Evolutionary conservation across 2,113 vertebrate species (phyloP), one percentile per base, ranked within the genome.

Genomic region (Rana temporaria): DNA sequence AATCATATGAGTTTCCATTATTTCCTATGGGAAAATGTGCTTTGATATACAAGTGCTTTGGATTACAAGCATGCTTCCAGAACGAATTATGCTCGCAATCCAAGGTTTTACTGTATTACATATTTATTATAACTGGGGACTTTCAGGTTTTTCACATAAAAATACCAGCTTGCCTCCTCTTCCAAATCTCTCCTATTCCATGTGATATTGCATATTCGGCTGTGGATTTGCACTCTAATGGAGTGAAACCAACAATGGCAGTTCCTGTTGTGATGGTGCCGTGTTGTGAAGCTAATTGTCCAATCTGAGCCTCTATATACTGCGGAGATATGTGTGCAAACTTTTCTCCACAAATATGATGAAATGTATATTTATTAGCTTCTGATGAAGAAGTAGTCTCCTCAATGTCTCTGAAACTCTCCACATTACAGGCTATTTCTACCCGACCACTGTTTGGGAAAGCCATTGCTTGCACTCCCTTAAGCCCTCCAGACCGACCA

Each of bases 361-460:
- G 93, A 34, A 85, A 83, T 11, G 91, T 89, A 30, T 55, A 85
- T 19, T 77, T 78, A 9, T 19, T 60, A 24, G 55, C 48, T 79
- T 87, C 82, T 4, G 20, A 14, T 1, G 20, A 22, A 59, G 14
- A 19, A 20, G 64, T 53, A 81, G 52, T 86, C 14, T 81, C 55
- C 55, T 88, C 34, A 9, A 66, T 52, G 2, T 84, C 77, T 26
- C 84, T 66, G 84, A 93, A 89, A 53, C 86, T 92, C 86, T 95
- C 93, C 34, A 95, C 77, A 0, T 91, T 95, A 77, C 92, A 94
- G 72, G 91, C 93, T 4, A 94, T 91, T 85, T 95, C 89, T 52
- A 88, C 89, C 24, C 89, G 82, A 17, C 92, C 91, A 53, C 85
- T 82, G 0, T 92, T 90, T 30, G 90, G 93, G 85, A 96, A 87